A percentile compares a stretch with the other conserved stretches of the same genome.
These are phyloP conservation scores for Tipula lateralis DNA, from an alignment of 2,888 invertebrate species.

Conservation along the genomic window DNA sequence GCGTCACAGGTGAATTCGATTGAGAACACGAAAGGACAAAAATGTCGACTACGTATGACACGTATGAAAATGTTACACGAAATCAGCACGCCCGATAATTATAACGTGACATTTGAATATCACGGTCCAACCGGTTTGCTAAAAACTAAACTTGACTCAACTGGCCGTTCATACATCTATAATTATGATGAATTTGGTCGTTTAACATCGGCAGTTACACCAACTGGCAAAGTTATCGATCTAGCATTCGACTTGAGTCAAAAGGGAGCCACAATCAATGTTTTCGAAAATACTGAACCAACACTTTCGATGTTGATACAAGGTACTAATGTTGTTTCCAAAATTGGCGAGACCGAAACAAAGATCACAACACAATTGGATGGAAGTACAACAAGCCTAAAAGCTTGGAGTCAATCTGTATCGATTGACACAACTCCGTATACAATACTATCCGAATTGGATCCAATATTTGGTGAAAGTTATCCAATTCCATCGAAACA, in stretches of 20 bases:
- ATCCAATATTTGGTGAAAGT: conserved; percentile 81
- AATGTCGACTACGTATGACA: conserved; percentile 85
- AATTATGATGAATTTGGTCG: conserved; percentile 94
- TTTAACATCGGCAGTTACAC: conserved; percentile 84
- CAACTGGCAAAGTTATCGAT: conserved; percentile 89
- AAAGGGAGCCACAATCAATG: conserved; percentile 83
- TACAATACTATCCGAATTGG: conserved; percentile 80
- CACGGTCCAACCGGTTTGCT: conserved; percentile 84
- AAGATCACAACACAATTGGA: conserved; percentile 75
- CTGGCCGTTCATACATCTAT: conserved; percentile 86
- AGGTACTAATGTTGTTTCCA: conserved; percentile 77
- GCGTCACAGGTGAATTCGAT: conserved; percentile 88
- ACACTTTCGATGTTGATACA: conserved; percentile 83
- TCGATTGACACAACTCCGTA: conserved; percentile 90
- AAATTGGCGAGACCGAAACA: conserved; percentile 75
- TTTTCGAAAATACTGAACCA: conserved; percentile 75
- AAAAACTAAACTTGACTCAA: conserved; percentile 82
- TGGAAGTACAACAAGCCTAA: conserved; percentile 73
- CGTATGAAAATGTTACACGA: conserved; percentile 89
- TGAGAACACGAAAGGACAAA: conserved; percentile 89
- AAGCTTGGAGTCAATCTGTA: conserved; percentile 83
- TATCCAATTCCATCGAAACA: conserved; percentile 90
- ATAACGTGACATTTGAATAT: conserved; percentile 90
- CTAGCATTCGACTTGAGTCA: conserved; percentile 83
- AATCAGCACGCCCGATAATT: conserved; percentile 86